Base-by-base conservation (phyloP, 2,888 invertebrate species). In the Orchesellides sinensis region DNA sequence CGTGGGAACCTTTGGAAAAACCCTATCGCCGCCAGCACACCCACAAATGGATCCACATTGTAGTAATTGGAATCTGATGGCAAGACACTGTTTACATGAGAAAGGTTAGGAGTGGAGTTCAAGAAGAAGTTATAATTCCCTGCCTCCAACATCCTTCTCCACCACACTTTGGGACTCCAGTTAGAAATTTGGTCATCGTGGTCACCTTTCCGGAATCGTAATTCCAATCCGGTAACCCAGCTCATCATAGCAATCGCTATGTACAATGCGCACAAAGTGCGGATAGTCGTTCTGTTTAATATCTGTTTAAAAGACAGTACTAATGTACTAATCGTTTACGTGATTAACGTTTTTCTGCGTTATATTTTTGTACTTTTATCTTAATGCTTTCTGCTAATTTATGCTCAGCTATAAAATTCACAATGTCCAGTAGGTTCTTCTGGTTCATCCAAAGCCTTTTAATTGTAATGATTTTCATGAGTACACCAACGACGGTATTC, bases 391-490 rank as follows among this genome's bases (percentile, higher is more conserved):
- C 23, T 61, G 2, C 29, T 19, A 32, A 61, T 61, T 19, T 27
- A 17, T 61, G 17, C 21, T 2, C 6, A 17, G 17, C 32, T 32
- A 61, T 61, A 32, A 61, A 61, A 61, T 65, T n/a, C 19, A 65
- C n/a, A 23, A 65, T 40, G 5, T 23, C 4, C 23, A 65, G 14
- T 4, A 19, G 45, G 4, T 45, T 35, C 23, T 65, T 2, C n/a
- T 40, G 25, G 17, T 65, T 45, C 40, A 5, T 12, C 65, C 65
- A 65, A 25, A 65, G 45, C 8, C 45, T 17, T 65, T 65, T 65
- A 23, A 65, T 65, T 17, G 25, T 65, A 2, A 14, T 56, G 6
- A 19, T 25, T 25, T 56, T 56, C 56, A 56, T 56, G 2, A 56
- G 3, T 3, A 56, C 23, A 2, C 56, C 56, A 1, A 56, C 25